Evolutionary conservation across 2,113 vertebrate genomes (phyloP), one percentile per base, ranked within the genome.

Genomic region (Eulemur rufifrons): DNA sequence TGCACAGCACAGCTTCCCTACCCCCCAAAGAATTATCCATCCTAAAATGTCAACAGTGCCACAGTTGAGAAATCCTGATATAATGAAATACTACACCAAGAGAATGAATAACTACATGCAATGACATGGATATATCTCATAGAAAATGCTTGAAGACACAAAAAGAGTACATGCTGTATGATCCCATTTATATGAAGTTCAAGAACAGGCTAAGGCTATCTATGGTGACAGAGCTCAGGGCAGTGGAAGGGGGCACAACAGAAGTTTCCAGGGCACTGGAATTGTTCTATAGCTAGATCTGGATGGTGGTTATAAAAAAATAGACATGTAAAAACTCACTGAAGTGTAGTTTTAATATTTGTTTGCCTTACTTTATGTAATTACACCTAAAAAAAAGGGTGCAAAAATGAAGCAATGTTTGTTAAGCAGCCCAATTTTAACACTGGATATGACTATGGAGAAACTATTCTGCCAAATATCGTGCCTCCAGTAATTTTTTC

Each of bases 401-500:
- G 14, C 76, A 52, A 95, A 86, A 89, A 80, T 86, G 73, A 96
- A n/a, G 4, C 64, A 91, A 8, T 71, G 25, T 14, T 93, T 54
- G 39, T 91, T 78, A 59, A 96, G 59, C 63, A 17, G 66, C 9
- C 59, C 20, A 42, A 25, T 91, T 66, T 94, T 82, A 88, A 89
- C 17, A 11, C 2, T 86, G 50, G 69, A 39, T 47, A 87, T 61
- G 29, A 17, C 27, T 86, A 5, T 21, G 11, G 56, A 89, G 56
- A 89, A 94, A 84, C 23, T 32, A 80, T 34, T 86, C 54, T 64
- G 81, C 77, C 74, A 90, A 66, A 21, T n/a, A 32, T 5, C 2
- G 0, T 63, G 61, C n/a, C 32, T 37, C 18, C 14, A 66, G 45
- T 37, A 45, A 56, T 52, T 82, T 23, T 25, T 8, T 34, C 11